Percentiles rank a stretch among this genome's conserved stretches.
Conservation (phyloP, 1,140 invertebrate species). For the Drosophila kurseongensis region DNA sequence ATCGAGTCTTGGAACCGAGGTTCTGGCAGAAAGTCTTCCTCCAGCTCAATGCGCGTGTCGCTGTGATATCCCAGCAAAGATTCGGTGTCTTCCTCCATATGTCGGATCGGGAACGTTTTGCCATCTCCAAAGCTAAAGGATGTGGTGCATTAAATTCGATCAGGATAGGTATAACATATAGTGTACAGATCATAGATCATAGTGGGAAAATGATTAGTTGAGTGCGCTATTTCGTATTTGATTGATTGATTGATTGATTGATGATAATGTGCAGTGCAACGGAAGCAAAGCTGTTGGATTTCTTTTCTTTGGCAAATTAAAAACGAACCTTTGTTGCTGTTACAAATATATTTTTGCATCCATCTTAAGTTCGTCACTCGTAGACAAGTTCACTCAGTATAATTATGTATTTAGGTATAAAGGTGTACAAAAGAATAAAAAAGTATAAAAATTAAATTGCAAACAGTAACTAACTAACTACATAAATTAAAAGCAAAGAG, state of each 20-base stretch:
- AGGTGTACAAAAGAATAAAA: constrained; percentile 38
- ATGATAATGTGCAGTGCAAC: constrained; percentile 37
- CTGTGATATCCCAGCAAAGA: constrained; percentile 87
- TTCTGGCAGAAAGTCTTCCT: constrained; percentile 77
- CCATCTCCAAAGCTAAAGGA: constrained; percentile 93
- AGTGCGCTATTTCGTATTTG: constrained; percentile 5
- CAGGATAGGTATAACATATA: constrained; percentile 12
- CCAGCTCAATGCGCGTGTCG: constrained; percentile 86
- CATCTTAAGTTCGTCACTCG: constrained; percentile 17
- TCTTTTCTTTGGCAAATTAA: constrained; percentile 66
- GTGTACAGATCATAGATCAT: neutral
- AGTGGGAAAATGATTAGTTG: constrained; percentile 27
- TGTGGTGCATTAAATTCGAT: constrained; percentile 34
- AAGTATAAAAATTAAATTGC: constrained; percentile 41
- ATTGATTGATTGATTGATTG: constrained; percentile 26
- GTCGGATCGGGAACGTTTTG: constrained; percentile 92
- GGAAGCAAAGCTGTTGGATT: constrained; percentile 26
- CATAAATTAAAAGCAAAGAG: constrained; percentile 38
- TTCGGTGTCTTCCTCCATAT: constrained; percentile 92
- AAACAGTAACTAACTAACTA: constrained; percentile 48
- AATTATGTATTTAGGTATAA: constrained; percentile 28
- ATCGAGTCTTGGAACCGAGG: constrained; percentile 75
- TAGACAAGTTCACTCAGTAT: constrained; percentile 12
- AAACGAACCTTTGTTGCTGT: constrained; percentile 52
- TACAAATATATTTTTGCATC: constrained; percentile 19